Evolutionary conservation across 1,140 invertebrate species (phyloP), one percentile per base, ranked within the genome.

Genomic region (Platyscapa corneri): DNA sequence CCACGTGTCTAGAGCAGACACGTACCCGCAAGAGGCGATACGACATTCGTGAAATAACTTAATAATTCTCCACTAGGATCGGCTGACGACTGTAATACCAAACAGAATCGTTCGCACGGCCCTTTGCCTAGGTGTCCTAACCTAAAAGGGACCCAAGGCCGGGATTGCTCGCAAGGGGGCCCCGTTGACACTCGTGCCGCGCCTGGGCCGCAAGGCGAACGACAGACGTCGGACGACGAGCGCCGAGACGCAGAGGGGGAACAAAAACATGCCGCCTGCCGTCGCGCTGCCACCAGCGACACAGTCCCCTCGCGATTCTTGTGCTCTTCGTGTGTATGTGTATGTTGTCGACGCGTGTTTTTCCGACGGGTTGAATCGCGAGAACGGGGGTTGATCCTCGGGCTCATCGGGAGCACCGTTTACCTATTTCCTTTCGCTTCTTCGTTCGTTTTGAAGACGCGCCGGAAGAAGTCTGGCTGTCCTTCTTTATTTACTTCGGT

Each of bases 221-320:
- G 53, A 64, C n/a, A 20, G 42, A n/a, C n/a, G n/a, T n/a, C n/a
- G 6, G 53, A 27, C 53, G 39, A 23, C 32, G n/a, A 37, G 27
- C 16, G 10, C 3, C 23, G 34, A 27, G 64, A 32, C 23, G 53
- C 23, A 23, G 46, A 12, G 42, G 70, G 27, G 80, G 46, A 75
- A 42, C 53, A 49, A 42, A 83, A 65, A 84, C 83, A 84, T 75
- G 75, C 60, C 23, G 72, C 37, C 60, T 12, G 56, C 53, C 18
- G 27, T 14, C 46, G 65, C 42, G 18, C 56, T 74, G 49, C 70
- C 34, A 70, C 37, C 23, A 30, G 64, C 39, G 56, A 8, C 74
- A 16, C 83, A 72, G 83, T 79, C 76, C 42, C 75, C 76, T 75
- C 27, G 60, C 83, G 37, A 42, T 67, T 53, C 83, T 70, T 20